Evolutionary conservation across 2,797 vertebrate genomes (phyloP), one percentile per base, ranked within the genome.

Genomic region (Brotula barbata): DNA sequence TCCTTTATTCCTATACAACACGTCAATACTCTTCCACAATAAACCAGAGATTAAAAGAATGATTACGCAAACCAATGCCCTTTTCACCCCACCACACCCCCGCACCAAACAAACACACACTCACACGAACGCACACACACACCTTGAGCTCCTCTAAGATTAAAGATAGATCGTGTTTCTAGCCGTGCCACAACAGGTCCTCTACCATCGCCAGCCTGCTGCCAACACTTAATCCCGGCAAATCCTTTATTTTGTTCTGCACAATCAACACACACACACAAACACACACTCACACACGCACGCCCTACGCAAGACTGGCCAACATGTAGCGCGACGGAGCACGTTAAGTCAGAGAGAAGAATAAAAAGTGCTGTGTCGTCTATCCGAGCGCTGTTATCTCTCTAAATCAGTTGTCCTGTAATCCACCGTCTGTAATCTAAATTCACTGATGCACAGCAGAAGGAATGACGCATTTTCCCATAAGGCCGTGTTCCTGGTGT

Each of bases 201-300:
- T 64, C 62, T 69, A 45, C 69, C 63, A 63, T 64, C 71, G 77
- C 77, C 73, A 75, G 70, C 83, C 87, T 87, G 77, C 64, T 76
- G 63, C 76, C 75, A 71, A 43, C 48, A 20, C 68, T 51, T 91
- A 89, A 92, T 90, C 87, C 88, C 46, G 54, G 25, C 53, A 85
- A 90, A 91, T 88, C 89, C 83, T 85, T 87, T 89, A 81, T 91
- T 91, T 90, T 87, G 65, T 40, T 68, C 36, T 31, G 65, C 68
- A 81, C 75, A 73, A 73, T 80, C 80, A 81, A 79, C 81, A 77
- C 68, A 71, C 45, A 33, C 56, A 42, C 52, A 34, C 25, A 28
- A 4, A 28, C 25, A 28, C 25, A 28, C 25, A 28, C 25, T 4
- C 25, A 28, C 25, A 28, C 25, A 28, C 25, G 8, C 25, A 28